Evolutionary conservation across 2,797 vertebrate genomes (phyloP).

Genomic region (Alosa sapidissima): DNA sequence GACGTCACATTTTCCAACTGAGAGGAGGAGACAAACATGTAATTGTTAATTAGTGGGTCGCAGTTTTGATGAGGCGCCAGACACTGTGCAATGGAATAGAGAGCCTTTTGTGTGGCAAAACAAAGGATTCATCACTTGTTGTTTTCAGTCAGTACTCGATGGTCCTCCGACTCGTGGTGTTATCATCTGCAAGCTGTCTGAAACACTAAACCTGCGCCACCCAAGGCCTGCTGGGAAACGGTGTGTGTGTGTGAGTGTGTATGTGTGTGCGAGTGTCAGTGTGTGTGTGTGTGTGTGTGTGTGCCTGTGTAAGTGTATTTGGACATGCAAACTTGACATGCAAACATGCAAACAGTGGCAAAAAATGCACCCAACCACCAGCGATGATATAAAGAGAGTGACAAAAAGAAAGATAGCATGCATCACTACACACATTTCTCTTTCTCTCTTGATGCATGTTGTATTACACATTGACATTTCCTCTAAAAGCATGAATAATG

Average conservation of each 20-base stretch:
- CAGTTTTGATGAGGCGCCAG: slow-evolving; percentile 65
- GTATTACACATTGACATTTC: slow-evolving; percentile 48
- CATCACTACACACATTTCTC: not conserved
- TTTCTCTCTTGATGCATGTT: slow-evolving; percentile 48
- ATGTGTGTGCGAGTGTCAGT: slow-evolving; percentile 19
- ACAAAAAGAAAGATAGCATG: not conserved
- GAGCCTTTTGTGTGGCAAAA: slow-evolving; percentile 68
- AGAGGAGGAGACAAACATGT: slow-evolving; percentile 62
- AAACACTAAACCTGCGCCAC: slow-evolving; percentile 39
- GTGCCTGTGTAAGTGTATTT: not conserved
- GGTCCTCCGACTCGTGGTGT: slow-evolving; percentile 30
- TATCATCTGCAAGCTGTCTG: slow-evolving; percentile 39
- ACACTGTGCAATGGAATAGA: slow-evolving; percentile 61
- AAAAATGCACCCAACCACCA: not conserved
- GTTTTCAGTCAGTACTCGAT: slow-evolving; percentile 41
- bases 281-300: slow-evolving; percentile 1
- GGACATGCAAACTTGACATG: not conserved
- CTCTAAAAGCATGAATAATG: slow-evolving; percentile 59
- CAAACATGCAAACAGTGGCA: not conserved
- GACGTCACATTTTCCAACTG: slow-evolving; percentile 59
- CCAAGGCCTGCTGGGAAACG: slow-evolving; percentile 34
- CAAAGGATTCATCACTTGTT: slow-evolving; percentile 62
- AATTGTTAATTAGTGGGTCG: slow-evolving; percentile 72
- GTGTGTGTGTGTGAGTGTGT: slow-evolving; percentile 35
- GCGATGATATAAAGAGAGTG: not conserved